Evolutionary conservation across 2,888 invertebrate species (phyloP).

Genomic region (Apotomis betuletana): DNA sequence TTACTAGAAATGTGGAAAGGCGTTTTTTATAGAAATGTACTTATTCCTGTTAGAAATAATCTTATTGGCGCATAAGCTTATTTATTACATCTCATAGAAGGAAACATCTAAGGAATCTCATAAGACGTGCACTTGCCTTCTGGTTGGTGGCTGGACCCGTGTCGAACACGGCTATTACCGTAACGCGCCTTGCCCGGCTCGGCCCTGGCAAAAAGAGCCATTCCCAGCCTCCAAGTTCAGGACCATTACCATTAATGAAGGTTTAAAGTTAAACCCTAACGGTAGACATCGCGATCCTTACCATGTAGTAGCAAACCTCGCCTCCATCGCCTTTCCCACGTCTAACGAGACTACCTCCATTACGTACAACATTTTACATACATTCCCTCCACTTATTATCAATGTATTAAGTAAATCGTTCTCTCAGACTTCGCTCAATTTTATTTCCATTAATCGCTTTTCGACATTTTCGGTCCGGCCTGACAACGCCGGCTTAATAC

Average conservation of each 20-base stretch:
- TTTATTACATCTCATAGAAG: constrained; percentile 11
- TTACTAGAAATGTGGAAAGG: background rate
- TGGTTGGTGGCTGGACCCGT: constrained; percentile 46
- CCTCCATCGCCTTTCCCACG: constrained; percentile 71
- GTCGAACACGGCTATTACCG: constrained; percentile 68
- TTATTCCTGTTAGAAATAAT: background rate
- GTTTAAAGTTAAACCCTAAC: constrained; percentile 74
- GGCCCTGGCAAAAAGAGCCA: constrained; percentile 68
- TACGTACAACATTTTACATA: constrained; percentile 78
- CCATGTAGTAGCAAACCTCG: constrained; percentile 66
- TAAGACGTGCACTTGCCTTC: constrained; percentile 39
- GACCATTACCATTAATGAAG: constrained; percentile 78
- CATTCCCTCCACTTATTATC: constrained; percentile 78
- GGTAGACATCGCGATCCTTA: constrained; percentile 75
- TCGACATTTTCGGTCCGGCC: constrained; percentile 71
- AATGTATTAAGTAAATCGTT: constrained; percentile 80
- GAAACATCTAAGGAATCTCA: constrained; percentile 37
- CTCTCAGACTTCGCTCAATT: constrained; percentile 71
- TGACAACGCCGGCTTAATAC: constrained; percentile 73
- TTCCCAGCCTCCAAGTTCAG: constrained; percentile 71
- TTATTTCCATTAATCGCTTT: constrained; percentile 79
- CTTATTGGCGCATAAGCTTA: constrained; percentile 26
- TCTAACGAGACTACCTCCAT: constrained; percentile 80
- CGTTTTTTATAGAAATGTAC: background rate
- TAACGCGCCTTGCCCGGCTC: constrained; percentile 57